Evolutionary conservation across 2,797 vertebrate species (phyloP), one percentile per base, ranked within the genome.

Genomic region (Sardinella longiceps): DNA sequence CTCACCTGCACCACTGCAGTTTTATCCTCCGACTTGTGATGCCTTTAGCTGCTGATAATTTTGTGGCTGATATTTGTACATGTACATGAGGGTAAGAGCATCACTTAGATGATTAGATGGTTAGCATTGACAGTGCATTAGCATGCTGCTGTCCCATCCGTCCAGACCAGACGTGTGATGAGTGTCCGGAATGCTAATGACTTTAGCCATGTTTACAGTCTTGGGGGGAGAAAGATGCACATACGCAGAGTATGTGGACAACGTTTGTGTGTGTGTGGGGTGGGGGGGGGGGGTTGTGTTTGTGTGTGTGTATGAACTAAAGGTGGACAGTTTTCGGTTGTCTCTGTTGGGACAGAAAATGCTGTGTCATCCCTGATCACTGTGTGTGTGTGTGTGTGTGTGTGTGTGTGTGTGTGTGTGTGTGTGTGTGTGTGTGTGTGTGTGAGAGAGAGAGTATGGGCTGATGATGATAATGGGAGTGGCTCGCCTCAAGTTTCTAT

Each of bases 401-500:
- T 53, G 70, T 80, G 74, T 43, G 74, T 81, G 51, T 63, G 80
- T 81, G 80, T 74, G 80, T 81, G 80, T 81, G 58, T 85, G 80
- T 84, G 80, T 84, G 53, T 81, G 77, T 60, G 48, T 80, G 74
- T 58, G 74, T 80, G 83, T 84, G 70, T 84, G 83, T 80, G 82
- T 51, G 23, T 33, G 53, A 82, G 0, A 30, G n/a, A n/a, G n/a
- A n/a, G n/a, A n/a, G n/a, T n/a, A n/a, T n/a, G n/a, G n/a, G n/a
- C n/a, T 84, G 60, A 66, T 25, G n/a, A 39, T 15, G 1, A 30
- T 25, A 7, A 37, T 74, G 66, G 66, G 66, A 74, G 66, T 74
- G 66, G 30, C 30, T 30, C 63, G 18, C 5, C 28, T 5, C 63
- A 37, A 2, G 63, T 14, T 33, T 15, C 30, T 74, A 14, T 74